Base-by-base conservation (phyloP, 1,140 invertebrate genomes). In the Campoletis sonorensis region DNA sequence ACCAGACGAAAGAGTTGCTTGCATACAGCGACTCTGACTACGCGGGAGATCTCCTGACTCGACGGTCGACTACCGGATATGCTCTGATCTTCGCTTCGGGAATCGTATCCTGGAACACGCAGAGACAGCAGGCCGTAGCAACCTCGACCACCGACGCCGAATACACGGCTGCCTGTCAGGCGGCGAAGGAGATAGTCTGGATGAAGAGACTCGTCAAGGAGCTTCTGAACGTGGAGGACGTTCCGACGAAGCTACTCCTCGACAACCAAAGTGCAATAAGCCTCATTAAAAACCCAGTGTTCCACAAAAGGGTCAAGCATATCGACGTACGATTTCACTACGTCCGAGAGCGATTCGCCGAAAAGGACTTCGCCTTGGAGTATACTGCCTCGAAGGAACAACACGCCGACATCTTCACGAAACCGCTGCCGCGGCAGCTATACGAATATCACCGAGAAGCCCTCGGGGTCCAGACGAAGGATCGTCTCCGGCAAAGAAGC, bases 131-230 rank as follows among this genome's bases (percentile, higher is more conserved):
- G 21, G 0, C 73, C 10, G 67, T 81, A 16, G 79, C n/a, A n/a
- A n/a, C n/a, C 79, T 13, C 23, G 54, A 30, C 67, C 79, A 11
- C 61, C 79, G 61, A 71, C 79, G 67, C 75, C 3, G 92, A 93
- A 83, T 90, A 92, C 70, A 85, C 92, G 10, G 90, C 91, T n/a
- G 87, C 90, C 13, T 88, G 84, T 79, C 88, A 90, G 75, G 88
- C 83, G 68, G 83, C 88, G 21, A 91, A 88, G 84, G 90, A 91
- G 83, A 71, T 85, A 4, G 81, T 91, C 33, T 92, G 89, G 88
- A 73, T 92, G 10, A 85, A 68, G 67, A 37, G 37, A 73, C 78
- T 87, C 16, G 45, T 81, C 7, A 49, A 68, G 21, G 80, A 81
- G 23, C 54, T 81, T 5, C 4, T 81, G 16, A 70, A 68, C 18